Conservation (phyloP, 2,113 vertebrate species). For the Muscicapa adusta region DNA sequence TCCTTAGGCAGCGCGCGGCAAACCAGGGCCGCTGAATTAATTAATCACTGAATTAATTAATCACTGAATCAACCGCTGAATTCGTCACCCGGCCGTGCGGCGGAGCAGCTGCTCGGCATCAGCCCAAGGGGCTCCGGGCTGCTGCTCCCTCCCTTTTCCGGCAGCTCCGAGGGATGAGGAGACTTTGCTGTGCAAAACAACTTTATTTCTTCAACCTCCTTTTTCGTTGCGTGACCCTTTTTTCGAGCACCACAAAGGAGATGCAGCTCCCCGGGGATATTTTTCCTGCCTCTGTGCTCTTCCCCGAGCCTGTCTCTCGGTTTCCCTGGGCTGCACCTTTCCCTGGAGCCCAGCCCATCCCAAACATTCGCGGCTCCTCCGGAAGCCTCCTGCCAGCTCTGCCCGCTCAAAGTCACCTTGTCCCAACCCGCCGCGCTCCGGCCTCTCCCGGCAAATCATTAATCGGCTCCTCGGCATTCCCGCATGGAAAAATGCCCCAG, state of each 20-base stretch:
- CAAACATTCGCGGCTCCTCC: not conserved
- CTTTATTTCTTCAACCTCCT: not conserved
- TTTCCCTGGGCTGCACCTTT: not conserved
- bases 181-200: not conserved
- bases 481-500: conserved; percentile 53
- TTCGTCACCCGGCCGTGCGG: not conserved
- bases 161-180: not conserved
- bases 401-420: conserved; percentile 53
- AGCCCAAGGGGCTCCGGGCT: not conserved
- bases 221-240: not conserved
- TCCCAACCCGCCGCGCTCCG: not conserved
- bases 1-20: not conserved
- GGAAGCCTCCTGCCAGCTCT: not conserved
- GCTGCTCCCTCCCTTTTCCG: not conserved
- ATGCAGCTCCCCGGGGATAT: not conserved
- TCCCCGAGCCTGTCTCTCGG: not conserved
- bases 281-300: not conserved
- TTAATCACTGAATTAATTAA: not conserved
- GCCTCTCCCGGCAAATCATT: conserved; percentile 66
- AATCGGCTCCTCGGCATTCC: conserved; percentile 69
- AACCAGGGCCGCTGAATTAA: not conserved
- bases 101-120: not conserved
- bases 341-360: conserved; percentile 14
- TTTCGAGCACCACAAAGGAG: fast-evolving
- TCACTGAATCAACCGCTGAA: not conserved